Conservation (phyloP, 2,797 vertebrate genomes). For the Sphaeramia orbicularis region DNA sequence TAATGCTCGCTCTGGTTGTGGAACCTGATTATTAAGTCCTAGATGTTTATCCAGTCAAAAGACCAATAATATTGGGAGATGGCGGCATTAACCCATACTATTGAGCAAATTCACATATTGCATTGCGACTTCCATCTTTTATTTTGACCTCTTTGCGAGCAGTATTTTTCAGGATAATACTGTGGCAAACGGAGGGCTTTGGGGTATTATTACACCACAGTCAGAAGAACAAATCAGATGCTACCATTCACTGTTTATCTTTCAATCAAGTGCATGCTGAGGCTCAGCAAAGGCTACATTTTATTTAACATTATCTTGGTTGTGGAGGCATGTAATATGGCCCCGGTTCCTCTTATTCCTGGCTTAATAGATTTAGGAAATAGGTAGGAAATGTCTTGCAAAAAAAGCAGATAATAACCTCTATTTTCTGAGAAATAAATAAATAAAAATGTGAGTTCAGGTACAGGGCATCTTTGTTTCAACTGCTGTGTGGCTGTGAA, state of each 20-base stretch:
- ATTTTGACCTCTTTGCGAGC: constrained; percentile 42
- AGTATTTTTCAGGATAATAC: constrained; percentile 20
- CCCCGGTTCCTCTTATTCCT: background rate
- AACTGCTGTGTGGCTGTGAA: constrained; percentile 40
- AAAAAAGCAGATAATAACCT: constrained; percentile 32
- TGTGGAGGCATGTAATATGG: constrained; percentile 3
- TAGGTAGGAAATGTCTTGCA: constrained; percentile 16
- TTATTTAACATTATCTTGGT: constrained; percentile 26
- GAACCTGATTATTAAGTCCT: constrained; percentile 38
- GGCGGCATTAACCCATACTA: constrained; percentile 17
- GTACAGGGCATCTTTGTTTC: constrained; percentile 57
- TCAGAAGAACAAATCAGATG: constrained; percentile 56
- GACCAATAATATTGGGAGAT: constrained; percentile 34
- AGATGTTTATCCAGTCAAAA: constrained; percentile 49
- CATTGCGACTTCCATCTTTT: constrained; percentile 32
- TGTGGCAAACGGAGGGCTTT: constrained; percentile 25
- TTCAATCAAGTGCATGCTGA: constrained; percentile 44
- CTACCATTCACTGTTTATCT: constrained; percentile 52
- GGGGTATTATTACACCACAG: constrained; percentile 40
- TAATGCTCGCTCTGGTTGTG: constrained; percentile 43
- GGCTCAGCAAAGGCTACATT: constrained; percentile 15
- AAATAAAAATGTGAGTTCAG: constrained; percentile 61
- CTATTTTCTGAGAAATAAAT: constrained; percentile 43
- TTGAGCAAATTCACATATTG: constrained; percentile 6
- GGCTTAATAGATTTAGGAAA: background rate